phyloP scores from a whole-genome alignment of 1,140 invertebrate species.

The Octopus sinensis region DNA sequence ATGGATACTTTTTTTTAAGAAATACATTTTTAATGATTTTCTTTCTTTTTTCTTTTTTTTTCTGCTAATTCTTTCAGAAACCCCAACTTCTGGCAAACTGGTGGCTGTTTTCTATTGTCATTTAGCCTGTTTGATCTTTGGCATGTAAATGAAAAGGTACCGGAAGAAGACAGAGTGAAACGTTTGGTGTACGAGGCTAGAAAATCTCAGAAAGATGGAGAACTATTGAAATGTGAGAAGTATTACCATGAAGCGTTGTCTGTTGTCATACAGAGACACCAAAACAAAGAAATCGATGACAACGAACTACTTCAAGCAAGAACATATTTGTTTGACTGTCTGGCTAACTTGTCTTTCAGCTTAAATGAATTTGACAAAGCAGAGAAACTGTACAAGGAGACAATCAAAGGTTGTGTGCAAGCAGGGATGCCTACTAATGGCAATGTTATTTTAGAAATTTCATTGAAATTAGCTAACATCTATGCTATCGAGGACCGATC shows the following conservation, averaged over 20 bases:
- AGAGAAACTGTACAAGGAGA: conserved; percentile 76
- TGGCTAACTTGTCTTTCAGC: conserved; percentile 85
- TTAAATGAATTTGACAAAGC: conserved; percentile 75
- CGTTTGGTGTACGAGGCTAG: conserved; percentile 29
- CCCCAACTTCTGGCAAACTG: neutral
- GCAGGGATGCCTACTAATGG: conserved; percentile 71
- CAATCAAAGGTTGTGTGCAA: conserved; percentile 72
- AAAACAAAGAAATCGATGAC: conserved; percentile 34
- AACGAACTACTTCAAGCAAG: conserved; percentile 63
- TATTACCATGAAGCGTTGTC: conserved; percentile 46
- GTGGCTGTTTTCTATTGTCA: neutral
- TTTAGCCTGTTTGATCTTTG: neutral
- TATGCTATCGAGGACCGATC: conserved; percentile 65
- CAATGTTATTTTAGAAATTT: conserved; percentile 74
- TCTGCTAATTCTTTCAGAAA: neutral
- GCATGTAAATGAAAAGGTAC: conserved; percentile 18
- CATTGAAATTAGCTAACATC: conserved; percentile 62
- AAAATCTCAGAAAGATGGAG: conserved; percentile 29
- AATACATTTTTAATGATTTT: neutral
- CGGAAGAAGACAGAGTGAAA: conserved; percentile 33
- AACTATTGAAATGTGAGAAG: conserved; percentile 39
- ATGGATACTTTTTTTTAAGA: too few species aligned
- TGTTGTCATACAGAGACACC: conserved; percentile 31
- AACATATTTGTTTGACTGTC: conserved; percentile 83
- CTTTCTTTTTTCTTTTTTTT: neutral